Conservation (phyloP, 2,113 vertebrate genomes). For the Lagopus muta region DNA sequence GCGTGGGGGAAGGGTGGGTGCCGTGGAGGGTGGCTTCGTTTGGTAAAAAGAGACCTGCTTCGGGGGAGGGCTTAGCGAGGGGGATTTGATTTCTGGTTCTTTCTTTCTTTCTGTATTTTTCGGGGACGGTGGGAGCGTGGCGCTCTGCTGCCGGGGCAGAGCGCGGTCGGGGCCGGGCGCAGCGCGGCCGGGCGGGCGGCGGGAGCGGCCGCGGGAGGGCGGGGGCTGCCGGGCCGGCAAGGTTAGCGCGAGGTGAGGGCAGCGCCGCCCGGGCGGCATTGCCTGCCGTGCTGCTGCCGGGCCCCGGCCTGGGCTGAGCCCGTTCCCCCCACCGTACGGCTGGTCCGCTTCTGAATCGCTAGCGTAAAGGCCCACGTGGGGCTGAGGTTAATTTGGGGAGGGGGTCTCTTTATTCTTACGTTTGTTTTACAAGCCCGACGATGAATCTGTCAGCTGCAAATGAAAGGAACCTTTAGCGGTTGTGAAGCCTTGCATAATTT, state of each 20-base stretch:
- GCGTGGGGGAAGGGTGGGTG: slow-evolving; percentile 31
- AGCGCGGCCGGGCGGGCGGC: background rate
- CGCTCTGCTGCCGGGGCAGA: slow-evolving; percentile 27
- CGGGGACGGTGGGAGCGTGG: background rate
- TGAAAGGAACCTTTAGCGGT: background rate
- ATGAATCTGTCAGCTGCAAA: background rate
- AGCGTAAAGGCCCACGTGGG: background rate
- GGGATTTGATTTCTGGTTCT: background rate
- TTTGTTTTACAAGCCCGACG: background rate
- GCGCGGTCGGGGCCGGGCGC: background rate
- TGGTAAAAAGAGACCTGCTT: background rate
- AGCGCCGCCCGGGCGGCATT: background rate
- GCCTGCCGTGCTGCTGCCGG: background rate
- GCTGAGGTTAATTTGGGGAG: background rate
- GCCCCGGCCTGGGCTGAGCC: background rate
- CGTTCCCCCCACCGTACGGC: background rate
- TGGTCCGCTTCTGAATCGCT: background rate
- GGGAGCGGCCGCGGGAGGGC: background rate
- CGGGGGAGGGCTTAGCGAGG: background rate
- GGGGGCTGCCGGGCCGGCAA: background rate
- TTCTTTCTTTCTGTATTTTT: background rate
- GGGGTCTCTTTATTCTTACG: background rate
- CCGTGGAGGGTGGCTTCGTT: background rate
- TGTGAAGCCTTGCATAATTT: background rate
- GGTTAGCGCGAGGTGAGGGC: background rate